phyloP scores from a whole-genome alignment of 2,888 invertebrate genomes.

The Ochropleura leucogaster region DNA sequence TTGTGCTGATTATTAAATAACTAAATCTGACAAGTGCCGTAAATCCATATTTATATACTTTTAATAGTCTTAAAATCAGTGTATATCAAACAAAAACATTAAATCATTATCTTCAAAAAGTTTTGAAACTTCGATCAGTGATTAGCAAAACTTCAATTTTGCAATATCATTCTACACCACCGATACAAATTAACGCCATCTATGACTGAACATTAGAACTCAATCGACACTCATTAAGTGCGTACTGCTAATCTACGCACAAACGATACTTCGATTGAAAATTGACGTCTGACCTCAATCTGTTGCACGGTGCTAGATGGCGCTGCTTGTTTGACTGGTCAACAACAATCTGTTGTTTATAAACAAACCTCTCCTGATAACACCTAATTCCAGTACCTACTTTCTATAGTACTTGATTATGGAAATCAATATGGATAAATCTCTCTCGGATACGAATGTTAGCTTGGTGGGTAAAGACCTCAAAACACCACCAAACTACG shows the following conservation, averaged over 20 bases:
- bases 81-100: neutral
- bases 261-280: neutral
- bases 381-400: too few relatives aligned
- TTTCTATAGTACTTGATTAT: too few relatives aligned
- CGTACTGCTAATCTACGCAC: neutral
- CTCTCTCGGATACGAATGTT: neutral
- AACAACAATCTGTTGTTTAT: neutral
- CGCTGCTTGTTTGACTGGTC: neutral
- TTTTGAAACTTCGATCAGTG: neutral
- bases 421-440: neutral
- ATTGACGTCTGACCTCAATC: neutral
- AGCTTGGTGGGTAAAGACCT: neutral
- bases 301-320: constrained; percentile 19
- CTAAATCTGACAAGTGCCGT: neutral
- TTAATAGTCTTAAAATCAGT: neutral
- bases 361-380: neutral
- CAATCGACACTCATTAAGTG: neutral
- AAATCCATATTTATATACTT: neutral
- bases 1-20: too few relatives aligned
- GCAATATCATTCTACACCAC: neutral
- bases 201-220: neutral
- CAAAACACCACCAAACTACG: constrained; percentile 7
- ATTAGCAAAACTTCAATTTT: neutral
- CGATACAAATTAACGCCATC: constrained; percentile 1
- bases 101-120: neutral